Percentiles rank a stretch among this genome's conserved stretches.
Conservation (phyloP, 1,140 invertebrate genomes). For the Copidosoma floridanum region DNA sequence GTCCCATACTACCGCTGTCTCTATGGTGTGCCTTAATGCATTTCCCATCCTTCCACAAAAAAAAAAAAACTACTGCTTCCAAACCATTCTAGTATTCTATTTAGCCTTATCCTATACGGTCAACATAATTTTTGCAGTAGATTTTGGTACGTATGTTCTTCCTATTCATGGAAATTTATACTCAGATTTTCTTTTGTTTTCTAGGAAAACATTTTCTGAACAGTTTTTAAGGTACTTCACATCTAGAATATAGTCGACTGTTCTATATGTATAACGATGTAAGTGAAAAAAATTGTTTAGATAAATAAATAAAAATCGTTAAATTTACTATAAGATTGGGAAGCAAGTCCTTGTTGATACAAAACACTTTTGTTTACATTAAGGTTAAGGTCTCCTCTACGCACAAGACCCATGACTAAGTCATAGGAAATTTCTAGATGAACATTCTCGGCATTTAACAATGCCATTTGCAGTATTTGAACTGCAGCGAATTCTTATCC, state of each 20-base stretch:
- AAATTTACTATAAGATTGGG: conserved; percentile 80
- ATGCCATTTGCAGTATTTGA: conserved; percentile 80
- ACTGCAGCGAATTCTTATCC: conserved; percentile 81
- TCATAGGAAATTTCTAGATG: conserved; percentile 92
- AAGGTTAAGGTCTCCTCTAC: conserved; percentile 83
- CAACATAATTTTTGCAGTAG: conserved; percentile 85
- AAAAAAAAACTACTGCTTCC: conserved; percentile 20
- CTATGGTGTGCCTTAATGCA: too few relatives aligned
- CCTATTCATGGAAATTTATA: conserved; percentile 86
- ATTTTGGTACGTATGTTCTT: conserved; percentile 80
- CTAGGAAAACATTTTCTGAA: conserved; percentile 94
- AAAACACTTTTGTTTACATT: conserved; percentile 95
- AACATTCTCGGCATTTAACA: conserved; percentile 82
- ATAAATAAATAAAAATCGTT: background rate
- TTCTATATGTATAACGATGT: conserved; percentile 57
- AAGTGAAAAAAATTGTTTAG: background rate
- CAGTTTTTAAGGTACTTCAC: conserved; percentile 85
- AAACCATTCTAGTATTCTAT: conserved; percentile 53
- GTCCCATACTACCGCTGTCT: too few relatives aligned
- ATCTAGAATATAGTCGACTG: conserved; percentile 59
- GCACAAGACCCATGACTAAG: conserved; percentile 83
- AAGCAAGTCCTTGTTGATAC: conserved; percentile 82
- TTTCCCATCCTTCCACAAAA: too few relatives aligned
- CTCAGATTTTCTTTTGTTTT: conserved; percentile 93
- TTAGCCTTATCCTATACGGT: conserved; percentile 95